These are phyloP conservation scores for Sula dactylatra DNA, from an alignment of 2,113 vertebrate species.

Conservation along the genomic window DNA sequence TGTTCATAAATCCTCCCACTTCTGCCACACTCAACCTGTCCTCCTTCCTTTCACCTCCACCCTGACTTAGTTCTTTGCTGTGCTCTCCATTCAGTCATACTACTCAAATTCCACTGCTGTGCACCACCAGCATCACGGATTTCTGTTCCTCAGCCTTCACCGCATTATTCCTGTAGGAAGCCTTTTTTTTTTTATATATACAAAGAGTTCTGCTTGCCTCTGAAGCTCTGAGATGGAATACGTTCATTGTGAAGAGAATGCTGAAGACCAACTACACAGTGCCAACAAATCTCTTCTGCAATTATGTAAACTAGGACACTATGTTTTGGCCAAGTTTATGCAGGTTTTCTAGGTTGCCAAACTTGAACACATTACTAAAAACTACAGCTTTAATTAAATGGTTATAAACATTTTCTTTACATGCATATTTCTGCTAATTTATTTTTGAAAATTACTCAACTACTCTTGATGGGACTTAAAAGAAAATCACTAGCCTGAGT, in stretches of 20 bases:
- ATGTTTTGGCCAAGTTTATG: background rate
- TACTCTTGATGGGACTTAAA: background rate
- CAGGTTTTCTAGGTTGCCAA: background rate
- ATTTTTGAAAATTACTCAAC: background rate
- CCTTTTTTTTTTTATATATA: background rate
- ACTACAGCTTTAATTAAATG: background rate
- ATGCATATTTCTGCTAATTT: background rate
- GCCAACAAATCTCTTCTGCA: background rate
- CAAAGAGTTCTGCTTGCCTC: background rate
- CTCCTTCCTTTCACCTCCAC: background rate
- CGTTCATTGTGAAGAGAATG: background rate
- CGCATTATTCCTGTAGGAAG: background rate
- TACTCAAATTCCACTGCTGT: background rate
- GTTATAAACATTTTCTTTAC: background rate
- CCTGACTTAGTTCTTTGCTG: background rate
- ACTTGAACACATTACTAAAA: background rate
- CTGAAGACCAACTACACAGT: background rate
- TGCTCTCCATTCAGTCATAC: background rate
- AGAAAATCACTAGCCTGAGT: background rate
- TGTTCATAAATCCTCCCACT: background rate
- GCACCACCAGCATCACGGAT: background rate
- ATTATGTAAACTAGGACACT: background rate
- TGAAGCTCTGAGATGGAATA: background rate
- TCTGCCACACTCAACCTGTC: background rate
- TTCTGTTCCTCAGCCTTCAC: background rate